These are phyloP conservation scores for Tiliacea citrago DNA, from an alignment of 2,888 invertebrate genomes.

Conservation along the genomic window DNA sequence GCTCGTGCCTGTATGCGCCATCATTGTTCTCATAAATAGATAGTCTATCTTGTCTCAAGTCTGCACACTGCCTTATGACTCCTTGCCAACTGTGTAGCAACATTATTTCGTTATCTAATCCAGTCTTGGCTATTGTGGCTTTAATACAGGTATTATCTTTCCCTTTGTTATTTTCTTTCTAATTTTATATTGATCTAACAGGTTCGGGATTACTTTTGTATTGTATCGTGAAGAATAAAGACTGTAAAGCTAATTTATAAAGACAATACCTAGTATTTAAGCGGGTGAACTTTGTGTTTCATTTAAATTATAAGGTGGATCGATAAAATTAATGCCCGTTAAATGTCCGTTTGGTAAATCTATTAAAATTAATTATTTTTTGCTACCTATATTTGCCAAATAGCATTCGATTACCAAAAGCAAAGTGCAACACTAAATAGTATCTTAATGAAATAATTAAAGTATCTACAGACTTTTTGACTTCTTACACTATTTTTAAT, in stretches of 20 bases:
- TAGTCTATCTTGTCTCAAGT: background rate
- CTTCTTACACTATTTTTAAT: background rate
- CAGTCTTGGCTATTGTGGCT: conserved; percentile 40
- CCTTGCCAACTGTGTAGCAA: conserved; percentile 39
- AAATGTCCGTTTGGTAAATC: background rate
- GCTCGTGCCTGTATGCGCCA: background rate
- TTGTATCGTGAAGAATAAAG: conserved; percentile 5
- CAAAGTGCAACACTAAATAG: background rate
- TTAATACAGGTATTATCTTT: conserved; percentile 47
- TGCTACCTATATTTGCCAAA: background rate
- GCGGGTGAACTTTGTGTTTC: background rate
- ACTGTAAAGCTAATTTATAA: background rate
- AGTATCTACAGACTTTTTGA: background rate
- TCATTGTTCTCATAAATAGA: background rate
- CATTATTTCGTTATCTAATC: conserved; percentile 53
- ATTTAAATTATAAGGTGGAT: background rate
- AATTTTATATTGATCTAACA: conserved; percentile 38
- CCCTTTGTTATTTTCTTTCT: conserved; percentile 38
- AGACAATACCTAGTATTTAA: background rate
- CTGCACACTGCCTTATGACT: conserved; percentile 26
- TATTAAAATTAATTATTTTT: background rate
- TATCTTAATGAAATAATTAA: background rate
- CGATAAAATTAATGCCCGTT: background rate
- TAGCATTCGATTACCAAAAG: background rate
- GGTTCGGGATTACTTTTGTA: background rate